A percentile compares a stretch with the other conserved stretches of the same genome.
phyloP scores from a whole-genome alignment of 2,797 vertebrate species.

The Columba guinea region DNA sequence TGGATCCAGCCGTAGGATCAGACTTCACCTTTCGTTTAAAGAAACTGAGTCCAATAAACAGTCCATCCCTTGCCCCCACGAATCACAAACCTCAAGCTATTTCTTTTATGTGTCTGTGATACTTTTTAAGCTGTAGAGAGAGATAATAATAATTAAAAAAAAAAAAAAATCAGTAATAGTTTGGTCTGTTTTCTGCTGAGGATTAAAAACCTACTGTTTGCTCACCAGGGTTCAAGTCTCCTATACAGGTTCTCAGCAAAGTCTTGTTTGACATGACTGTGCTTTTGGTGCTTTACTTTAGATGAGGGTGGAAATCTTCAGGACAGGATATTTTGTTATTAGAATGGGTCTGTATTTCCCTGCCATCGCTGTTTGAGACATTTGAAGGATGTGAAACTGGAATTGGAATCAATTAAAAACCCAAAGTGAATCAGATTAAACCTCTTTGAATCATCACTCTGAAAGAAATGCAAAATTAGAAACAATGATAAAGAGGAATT shows the following conservation, averaged over 20 bases:
- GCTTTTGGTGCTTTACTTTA: not conserved
- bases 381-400: not conserved
- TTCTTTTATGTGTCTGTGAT: not conserved
- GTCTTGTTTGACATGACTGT: not conserved
- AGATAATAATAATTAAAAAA: not conserved
- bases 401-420: not conserved
- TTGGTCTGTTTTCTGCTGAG: not conserved
- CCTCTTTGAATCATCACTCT: not conserved
- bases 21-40: not conserved
- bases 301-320: not conserved
- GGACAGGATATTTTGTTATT: not conserved
- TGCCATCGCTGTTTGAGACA: not conserved
- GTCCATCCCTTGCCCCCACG: rapidly evolving
- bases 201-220: not conserved
- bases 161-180: not conserved
- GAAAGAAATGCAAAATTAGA: not conserved
- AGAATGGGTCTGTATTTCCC: not conserved
- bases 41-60: not conserved
- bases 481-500: not conserved
- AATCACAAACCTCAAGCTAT: not conserved
- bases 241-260: not conserved
- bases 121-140: not conserved
- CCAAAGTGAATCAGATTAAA: not conserved
- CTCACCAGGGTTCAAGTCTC: not conserved
- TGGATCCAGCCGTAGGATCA: not conserved